These are phyloP conservation scores for Sapayoa aenigma DNA, from an alignment of 2,113 vertebrate species.

Conservation along the genomic window DNA sequence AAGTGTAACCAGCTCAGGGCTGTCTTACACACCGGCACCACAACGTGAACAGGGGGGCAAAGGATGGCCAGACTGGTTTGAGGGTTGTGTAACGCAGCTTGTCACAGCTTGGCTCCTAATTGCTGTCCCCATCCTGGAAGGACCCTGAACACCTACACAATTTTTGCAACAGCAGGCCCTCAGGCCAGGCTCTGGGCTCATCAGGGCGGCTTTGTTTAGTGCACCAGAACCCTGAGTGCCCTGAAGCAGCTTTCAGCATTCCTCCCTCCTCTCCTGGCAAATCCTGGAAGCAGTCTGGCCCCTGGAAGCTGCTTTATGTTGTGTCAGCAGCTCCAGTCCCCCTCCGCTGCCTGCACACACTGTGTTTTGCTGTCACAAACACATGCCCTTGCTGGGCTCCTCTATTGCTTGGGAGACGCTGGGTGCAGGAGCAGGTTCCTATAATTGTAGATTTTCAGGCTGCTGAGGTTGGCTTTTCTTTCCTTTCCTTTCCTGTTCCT, in stretches of 20 bases:
- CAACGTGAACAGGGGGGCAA: neutral
- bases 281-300: neutral
- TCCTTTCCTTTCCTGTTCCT: neutral
- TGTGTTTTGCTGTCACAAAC: neutral
- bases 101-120: neutral
- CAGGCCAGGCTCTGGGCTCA: neutral
- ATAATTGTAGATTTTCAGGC: neutral
- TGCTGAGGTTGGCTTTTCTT: neutral
- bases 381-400: neutral
- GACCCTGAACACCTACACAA: neutral
- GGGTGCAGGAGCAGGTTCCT: neutral
- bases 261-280: neutral
- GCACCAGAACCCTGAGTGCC: neutral
- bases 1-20: rapidly evolving
- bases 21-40: neutral
- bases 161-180: neutral
- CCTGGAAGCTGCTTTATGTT: neutral
- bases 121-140: neutral
- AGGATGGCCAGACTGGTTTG: neutral
- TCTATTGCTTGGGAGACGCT: neutral
- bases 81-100: neutral
- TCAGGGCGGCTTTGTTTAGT: rapidly evolving
- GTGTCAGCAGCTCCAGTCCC: neutral
- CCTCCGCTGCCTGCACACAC: neutral
- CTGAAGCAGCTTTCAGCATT: neutral